Conservation (phyloP, 1,140 invertebrate species). For the Araneus ventricosus region DNA sequence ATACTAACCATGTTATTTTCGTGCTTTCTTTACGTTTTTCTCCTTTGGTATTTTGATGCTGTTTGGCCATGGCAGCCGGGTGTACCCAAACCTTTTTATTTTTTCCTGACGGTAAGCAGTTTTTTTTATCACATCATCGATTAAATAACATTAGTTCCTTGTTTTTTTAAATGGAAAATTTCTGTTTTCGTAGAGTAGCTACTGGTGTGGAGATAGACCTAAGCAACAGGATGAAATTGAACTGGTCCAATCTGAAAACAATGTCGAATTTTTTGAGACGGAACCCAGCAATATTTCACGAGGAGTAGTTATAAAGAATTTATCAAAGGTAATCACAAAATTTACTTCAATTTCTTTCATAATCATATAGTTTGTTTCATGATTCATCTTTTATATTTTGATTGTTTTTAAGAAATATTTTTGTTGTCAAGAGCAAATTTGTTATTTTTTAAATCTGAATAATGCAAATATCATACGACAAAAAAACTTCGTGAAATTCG, state of each 20-base stretch:
- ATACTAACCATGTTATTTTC: constrained; percentile 72
- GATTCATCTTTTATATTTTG: too few species aligned
- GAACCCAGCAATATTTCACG: neutral
- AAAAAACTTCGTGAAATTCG: too few species aligned
- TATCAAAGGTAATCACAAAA: constrained; percentile 27
- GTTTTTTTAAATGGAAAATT: neutral
- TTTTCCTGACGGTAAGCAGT: constrained; percentile 53
- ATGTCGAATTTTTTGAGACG: constrained; percentile 45
- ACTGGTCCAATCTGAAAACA: neutral
- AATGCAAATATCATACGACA: too few species aligned
- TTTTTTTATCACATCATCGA: neutral
- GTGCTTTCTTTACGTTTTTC: constrained; percentile 74
- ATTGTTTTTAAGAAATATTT: too few species aligned
- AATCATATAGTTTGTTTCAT: too few species aligned
- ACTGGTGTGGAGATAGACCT: constrained; percentile 16
- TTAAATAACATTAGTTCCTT: neutral
- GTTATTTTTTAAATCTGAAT: too few species aligned
- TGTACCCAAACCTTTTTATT: constrained; percentile 79
- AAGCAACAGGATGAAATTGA: neutral
- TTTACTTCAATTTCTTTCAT: neutral
- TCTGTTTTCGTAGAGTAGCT: neutral
- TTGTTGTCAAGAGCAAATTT: too few species aligned
- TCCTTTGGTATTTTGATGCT: constrained; percentile 79
- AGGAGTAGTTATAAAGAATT: constrained; percentile 1
- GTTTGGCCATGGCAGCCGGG: constrained; percentile 80